Evolutionary conservation across 2,113 vertebrate genomes (phyloP), one percentile per base, ranked within the genome.

Genomic region (Gasterosteus nipponicus): DNA sequence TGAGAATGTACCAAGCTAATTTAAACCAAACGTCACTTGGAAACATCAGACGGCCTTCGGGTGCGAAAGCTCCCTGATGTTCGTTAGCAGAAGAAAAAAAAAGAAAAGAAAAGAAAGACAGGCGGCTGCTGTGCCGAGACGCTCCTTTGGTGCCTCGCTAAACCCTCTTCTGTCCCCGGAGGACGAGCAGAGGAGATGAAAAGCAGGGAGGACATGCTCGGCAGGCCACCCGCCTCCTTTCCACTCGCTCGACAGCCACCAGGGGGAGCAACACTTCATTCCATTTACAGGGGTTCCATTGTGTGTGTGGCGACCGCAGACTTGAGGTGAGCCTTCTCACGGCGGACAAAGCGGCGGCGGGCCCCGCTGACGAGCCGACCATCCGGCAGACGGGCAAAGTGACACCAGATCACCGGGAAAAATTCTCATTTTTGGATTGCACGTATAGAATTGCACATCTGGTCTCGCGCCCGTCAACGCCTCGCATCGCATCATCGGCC

Each of bases 181-280:
- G 60, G 38, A n/a, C 11, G 5, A 41, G 10, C 64, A 39, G 19
- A 68, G 63, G 29, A 26, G 62, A 58, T 26, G 19, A 38, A 69
- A 68, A 41, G 51, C 1, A 7, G 70, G 18, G 29, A 47, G 38
- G 61, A 73, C 44, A 9, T 15, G 22, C 15, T 10, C 22, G 1
- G 54, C n/a, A 42, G 3, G 16, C 44, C 38, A n/a, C 29, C 33
- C 18, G 69, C 33, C 7, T 69, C 38, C 18, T 65, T 69, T 59
- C 22, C 7, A 9, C 8, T 33, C 9, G 19, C 57, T 62, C 33
- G 31, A 46, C 35, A 42, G 19, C 44, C 81, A 81, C 69, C 59
- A 69, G 88, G 73, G 80, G 86, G 83, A 9, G 75, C 1, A 42
- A 42, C 42, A 75, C 46, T 44, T 62, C 42, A 39, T 33, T 9